Percentiles rank a stretch among this genome's conserved stretches.
Conservation (phyloP, 2,113 vertebrate species). For the Upupa epops region DNA sequence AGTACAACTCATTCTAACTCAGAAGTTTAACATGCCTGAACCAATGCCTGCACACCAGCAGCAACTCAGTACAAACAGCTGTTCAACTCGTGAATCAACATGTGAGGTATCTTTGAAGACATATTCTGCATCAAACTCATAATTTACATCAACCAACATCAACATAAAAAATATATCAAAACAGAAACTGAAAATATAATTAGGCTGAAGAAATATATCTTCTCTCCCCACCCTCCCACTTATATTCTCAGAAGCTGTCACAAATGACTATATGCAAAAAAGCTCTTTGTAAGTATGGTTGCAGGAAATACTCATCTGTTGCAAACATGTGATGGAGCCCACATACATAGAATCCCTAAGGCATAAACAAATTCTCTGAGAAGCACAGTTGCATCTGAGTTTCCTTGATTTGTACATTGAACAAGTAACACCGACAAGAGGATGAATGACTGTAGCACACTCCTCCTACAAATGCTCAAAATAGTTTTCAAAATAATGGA, state of each 20-base stretch:
- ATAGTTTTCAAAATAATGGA: background rate
- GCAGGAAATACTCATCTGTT: background rate
- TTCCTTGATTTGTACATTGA: background rate
- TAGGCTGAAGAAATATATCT: background rate
- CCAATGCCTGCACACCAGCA: background rate
- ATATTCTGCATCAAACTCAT: background rate
- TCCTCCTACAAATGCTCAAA: background rate
- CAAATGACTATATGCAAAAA: background rate
- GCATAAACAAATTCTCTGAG: slow-evolving; percentile 26
- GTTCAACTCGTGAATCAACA: background rate
- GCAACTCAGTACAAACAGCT: background rate
- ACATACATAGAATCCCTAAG: background rate
- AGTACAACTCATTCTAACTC: background rate
- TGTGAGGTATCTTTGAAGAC: slow-evolving; percentile 25
- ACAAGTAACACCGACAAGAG: background rate
- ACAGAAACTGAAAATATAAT: background rate
- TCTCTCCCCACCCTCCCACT: background rate
- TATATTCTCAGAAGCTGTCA: background rate
- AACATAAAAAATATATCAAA: slow-evolving; percentile 41
- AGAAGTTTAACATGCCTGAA: background rate
- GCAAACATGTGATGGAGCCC: background rate
- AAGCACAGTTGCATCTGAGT: background rate
- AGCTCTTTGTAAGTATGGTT: background rate
- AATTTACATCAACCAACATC: background rate
- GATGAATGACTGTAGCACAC: background rate